These are phyloP conservation scores for Phenganax marumi DNA, from an alignment of 92 coral and sea anemone genomes.

Conservation along the genomic window DNA sequence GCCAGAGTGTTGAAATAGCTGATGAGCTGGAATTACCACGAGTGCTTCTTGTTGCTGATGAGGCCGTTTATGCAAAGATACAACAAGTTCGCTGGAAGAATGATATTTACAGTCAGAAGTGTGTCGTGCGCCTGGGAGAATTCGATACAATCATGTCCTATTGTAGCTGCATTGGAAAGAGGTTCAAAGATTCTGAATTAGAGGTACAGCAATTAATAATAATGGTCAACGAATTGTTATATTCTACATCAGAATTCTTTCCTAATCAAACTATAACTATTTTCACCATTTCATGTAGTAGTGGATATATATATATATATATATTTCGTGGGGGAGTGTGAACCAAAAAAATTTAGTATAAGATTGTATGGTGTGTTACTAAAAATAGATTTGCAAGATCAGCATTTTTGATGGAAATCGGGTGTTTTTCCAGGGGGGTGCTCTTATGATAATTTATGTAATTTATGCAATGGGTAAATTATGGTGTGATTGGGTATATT, in stretches of 20 bases:
- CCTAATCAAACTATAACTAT: too few species aligned
- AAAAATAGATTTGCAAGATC: too few species aligned
- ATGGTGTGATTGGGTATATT: too few species aligned
- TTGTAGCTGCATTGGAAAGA: constrained; percentile 37
- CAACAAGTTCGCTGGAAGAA: constrained; percentile 41
- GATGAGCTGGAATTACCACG: constrained; percentile 17
- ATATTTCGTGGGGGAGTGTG: too few species aligned
- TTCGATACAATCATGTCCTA: constrained; percentile 40
- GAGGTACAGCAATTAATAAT: constrained; percentile 15
- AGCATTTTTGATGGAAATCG: too few species aligned
- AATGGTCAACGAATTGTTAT: not conserved
- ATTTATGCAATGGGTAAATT: too few species aligned
- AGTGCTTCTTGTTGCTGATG: constrained; percentile 36
- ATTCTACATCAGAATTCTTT: not conserved
- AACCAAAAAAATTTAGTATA: too few species aligned
- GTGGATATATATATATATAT: too few species aligned
- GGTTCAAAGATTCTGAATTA: constrained; percentile 34
- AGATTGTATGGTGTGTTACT: too few species aligned
- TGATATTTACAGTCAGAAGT: constrained; percentile 10
- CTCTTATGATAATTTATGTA: too few species aligned
- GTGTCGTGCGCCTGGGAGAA: constrained; percentile 37
- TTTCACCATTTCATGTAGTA: too few species aligned
- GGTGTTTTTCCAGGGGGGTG: too few species aligned
- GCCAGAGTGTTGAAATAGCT: constrained; percentile 28
- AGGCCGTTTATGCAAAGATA: constrained; percentile 39